A percentile compares a stretch with the other conserved stretches of the same genome.
phyloP scores from a whole-genome alignment of 1,140 invertebrate species.

The Drosophila parabipectinata region DNA sequence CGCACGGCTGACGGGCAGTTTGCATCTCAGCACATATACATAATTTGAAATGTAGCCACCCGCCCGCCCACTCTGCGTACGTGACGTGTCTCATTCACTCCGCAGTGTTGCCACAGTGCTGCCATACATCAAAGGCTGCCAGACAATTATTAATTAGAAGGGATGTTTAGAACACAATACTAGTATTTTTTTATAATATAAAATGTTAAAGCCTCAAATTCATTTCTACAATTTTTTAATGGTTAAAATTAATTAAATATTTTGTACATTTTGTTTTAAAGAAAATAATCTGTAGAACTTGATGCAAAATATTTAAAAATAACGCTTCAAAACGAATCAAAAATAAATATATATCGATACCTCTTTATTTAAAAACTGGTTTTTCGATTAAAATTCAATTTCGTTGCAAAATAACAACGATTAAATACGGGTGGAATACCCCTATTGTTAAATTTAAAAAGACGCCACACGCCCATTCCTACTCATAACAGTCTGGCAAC shows the following conservation, averaged over 20 bases:
- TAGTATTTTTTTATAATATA: conserved; percentile 11
- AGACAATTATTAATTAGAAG: neutral
- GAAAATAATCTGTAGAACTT: no score
- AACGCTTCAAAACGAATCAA: no score
- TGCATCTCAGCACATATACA: neutral
- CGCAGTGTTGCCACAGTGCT: conserved; percentile 6
- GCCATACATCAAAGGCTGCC: neutral
- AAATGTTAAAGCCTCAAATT: neutral
- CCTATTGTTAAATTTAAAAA: neutral
- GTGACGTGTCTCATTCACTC: conserved; percentile 56
- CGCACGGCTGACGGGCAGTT: neutral
- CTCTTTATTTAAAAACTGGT: no score
- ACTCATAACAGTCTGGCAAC: neutral
- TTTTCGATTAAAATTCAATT: no score
- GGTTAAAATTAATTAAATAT: neutral
- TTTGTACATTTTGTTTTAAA: neutral
- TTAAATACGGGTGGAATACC: neutral
- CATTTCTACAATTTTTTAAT: neutral
- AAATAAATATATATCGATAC: no score
- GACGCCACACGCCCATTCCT: conserved; percentile 2
- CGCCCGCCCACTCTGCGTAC: conserved; percentile 52
- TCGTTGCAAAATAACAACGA: no score
- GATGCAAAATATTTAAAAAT: no score
- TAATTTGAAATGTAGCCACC: conserved; percentile 32
- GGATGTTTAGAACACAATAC: neutral